These are phyloP conservation scores for Hyles euphorbiae DNA, from an alignment of 1,140 invertebrate species.

Conservation along the genomic window DNA sequence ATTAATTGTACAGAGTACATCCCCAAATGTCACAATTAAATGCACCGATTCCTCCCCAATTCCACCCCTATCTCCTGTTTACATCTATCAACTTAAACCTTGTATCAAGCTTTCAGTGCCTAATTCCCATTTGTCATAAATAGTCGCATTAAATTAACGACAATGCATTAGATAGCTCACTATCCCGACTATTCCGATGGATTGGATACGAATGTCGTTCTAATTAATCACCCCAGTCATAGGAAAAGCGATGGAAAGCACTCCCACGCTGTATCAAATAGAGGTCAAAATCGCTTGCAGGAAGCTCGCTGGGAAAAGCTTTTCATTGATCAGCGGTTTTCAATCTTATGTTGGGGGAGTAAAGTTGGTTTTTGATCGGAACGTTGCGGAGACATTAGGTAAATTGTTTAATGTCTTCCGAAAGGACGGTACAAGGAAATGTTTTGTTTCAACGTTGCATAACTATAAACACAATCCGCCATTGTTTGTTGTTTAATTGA, in stretches of 20 bases:
- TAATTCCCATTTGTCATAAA: conserved; percentile 67
- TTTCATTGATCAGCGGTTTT: conserved; percentile 4
- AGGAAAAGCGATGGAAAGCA: conserved; percentile 5
- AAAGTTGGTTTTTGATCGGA: conserved; percentile 27
- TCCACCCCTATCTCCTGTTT: not conserved
- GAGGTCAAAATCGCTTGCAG: conserved; percentile 6
- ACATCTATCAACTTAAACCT: conserved; percentile 56
- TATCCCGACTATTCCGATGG: conserved; percentile 60
- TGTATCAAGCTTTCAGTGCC: conserved; percentile 32
- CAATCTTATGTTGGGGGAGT: conserved; percentile 23
- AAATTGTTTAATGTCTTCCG: conserved; percentile 62
- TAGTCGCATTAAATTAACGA: conserved; percentile 71
- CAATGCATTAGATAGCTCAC: conserved; percentile 62
- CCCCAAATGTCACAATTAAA: no score
- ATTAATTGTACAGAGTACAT: no score
- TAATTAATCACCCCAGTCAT: conserved; percentile 19
- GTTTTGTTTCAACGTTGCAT: conserved; percentile 45
- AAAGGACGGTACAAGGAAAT: conserved; percentile 44
- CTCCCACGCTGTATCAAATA: not conserved
- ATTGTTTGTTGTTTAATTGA: conserved; percentile 18
- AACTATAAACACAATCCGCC: conserved; percentile 8
- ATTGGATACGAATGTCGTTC: conserved; percentile 36
- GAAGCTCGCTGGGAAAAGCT: not conserved
- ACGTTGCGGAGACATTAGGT: conserved; percentile 43
- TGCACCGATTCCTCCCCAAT: not conserved